Evolutionary conservation across 2,113 vertebrate genomes (phyloP).

Genomic region (Ancistrus triradiatus): DNA sequence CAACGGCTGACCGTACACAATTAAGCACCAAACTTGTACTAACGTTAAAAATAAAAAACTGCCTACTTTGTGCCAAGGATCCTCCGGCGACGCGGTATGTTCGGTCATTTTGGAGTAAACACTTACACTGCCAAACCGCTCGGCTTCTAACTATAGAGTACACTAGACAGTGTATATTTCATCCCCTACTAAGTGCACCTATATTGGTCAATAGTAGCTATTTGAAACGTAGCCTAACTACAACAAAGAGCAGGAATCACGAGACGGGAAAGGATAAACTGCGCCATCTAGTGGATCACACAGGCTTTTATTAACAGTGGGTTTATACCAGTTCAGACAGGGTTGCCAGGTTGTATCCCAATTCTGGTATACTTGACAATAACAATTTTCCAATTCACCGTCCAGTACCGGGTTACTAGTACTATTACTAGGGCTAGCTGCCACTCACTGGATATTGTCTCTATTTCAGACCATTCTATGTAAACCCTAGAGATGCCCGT

Average conservation of each 20-base stretch:
- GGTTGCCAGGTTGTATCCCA: background rate
- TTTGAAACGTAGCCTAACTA: background rate
- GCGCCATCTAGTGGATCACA: background rate
- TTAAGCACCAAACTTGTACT: too few species aligned
- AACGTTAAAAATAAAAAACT: constrained; percentile 1
- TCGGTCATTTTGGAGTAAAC: constrained; percentile 66
- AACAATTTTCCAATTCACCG: too few species aligned
- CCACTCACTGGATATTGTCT: too few species aligned
- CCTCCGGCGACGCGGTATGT: constrained; percentile 59
- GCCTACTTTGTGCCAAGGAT: constrained; percentile 65
- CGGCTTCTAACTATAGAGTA: background rate
- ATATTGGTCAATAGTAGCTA: background rate
- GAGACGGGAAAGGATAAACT: background rate
- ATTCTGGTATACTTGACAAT: too few species aligned
- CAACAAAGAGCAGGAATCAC: background rate
- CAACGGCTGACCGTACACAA: too few species aligned
- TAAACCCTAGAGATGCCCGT: too few species aligned
- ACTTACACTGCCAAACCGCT: background rate
- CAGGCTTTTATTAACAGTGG: background rate
- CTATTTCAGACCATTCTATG: too few species aligned
- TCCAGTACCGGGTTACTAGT: too few species aligned
- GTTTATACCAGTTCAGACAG: too few species aligned
- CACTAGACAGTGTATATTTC: background rate
- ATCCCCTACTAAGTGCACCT: background rate
- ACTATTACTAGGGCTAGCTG: too few species aligned